phyloP scores from a whole-genome alignment of 2,113 vertebrate species.

The Polypterus senegalus region DNA sequence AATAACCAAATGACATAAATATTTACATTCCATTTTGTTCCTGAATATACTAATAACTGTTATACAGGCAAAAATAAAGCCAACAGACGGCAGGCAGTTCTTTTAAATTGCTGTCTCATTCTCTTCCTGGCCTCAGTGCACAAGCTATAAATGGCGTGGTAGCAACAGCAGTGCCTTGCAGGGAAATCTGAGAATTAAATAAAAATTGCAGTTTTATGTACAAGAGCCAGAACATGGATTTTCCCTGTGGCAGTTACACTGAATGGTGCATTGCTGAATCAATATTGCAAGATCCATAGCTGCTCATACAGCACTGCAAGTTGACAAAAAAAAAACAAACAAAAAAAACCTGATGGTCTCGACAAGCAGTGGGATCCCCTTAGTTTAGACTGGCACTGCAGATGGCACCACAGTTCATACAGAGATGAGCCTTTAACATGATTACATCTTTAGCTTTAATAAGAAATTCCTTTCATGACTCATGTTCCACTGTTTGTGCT shows the following conservation, averaged over 20 bases:
- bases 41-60: too few species aligned
- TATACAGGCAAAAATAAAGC: too few species aligned
- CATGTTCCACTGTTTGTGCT: too few species aligned
- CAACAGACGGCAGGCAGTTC: background rate
- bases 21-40: too few species aligned
- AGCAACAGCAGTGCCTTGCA: slow-evolving; percentile 1
- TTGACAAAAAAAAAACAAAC: slow-evolving; percentile 18
- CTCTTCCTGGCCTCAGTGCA: background rate
- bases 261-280: slow-evolving; percentile 8
- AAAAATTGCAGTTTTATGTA: slow-evolving; percentile 15
- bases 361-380: slow-evolving; percentile 18
- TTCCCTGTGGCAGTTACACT: slow-evolving; percentile 18
- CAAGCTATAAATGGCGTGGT: background rate
- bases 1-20: too few species aligned
- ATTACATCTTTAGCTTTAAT: too few species aligned
- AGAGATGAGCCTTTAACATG: too few species aligned
- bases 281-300: slow-evolving; percentile 19
- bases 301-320: slow-evolving; percentile 11
- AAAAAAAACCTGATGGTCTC: slow-evolving; percentile 14
- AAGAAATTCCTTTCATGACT: too few species aligned
- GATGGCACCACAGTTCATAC: too few species aligned
- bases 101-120: background rate
- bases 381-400: background rate
- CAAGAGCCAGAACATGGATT: slow-evolving; percentile 20
- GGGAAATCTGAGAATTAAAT: slow-evolving; percentile 13